phyloP scores from a whole-genome alignment of 1,140 invertebrate genomes.

The Parapsyche elsis region DNA sequence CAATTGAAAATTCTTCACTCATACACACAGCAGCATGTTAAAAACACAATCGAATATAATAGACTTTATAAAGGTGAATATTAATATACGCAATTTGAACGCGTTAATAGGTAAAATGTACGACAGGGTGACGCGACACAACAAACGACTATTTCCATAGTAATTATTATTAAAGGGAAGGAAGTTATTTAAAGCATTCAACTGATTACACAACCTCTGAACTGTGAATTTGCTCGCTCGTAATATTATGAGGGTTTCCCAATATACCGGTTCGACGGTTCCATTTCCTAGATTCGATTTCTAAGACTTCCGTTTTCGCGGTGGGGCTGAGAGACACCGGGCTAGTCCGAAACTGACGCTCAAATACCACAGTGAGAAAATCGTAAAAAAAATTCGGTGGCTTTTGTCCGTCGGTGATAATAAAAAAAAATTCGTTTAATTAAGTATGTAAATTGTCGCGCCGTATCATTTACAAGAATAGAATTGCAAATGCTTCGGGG shows the following conservation, averaged over 20 bases:
- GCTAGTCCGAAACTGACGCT: not conserved
- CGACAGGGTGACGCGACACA: too few relatives aligned
- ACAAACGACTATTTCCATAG: not conserved
- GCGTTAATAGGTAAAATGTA: too few relatives aligned
- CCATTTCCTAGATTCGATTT: conserved; percentile 17
- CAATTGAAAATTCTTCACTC: too few relatives aligned
- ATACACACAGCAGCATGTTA: too few relatives aligned
- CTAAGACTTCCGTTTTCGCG: conserved; percentile 1
- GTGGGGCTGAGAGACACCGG: not conserved
- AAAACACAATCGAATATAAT: too few relatives aligned
- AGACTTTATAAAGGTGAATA: too few relatives aligned
- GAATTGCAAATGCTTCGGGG: conserved; percentile 39
- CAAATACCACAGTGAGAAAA: not conserved
- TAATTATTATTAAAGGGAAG: not conserved
- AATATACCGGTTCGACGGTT: conserved; percentile 1
- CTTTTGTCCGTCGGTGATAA: not conserved
- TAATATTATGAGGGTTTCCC: conserved; percentile 6
- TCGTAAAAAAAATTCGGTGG: not conserved
- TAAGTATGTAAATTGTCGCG: conserved; percentile 30
- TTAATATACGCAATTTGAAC: too few relatives aligned
- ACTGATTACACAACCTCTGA: not conserved
- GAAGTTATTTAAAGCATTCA: conserved; percentile 8
- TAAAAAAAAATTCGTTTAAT: conserved; percentile 37
- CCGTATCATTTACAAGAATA: conserved; percentile 31
- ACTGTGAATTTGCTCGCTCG: not conserved